phyloP scores from a whole-genome alignment of 2,888 invertebrate species.

The Andrena trimmerana region DNA sequence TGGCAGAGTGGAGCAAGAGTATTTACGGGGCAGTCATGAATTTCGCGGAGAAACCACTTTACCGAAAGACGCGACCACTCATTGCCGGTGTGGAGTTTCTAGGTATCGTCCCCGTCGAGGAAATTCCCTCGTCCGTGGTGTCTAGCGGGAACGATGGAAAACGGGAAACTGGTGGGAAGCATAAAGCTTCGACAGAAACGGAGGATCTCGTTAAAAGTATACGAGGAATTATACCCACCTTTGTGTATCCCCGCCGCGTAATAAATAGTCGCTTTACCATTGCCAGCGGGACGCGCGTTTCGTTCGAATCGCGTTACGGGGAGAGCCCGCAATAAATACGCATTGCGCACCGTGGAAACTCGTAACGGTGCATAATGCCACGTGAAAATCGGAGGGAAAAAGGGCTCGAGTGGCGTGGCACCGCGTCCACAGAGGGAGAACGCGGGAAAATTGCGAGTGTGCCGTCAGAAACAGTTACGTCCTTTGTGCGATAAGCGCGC shows the following conservation, averaged over 20 bases:
- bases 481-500: slow-evolving; percentile 3
- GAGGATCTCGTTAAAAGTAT: slow-evolving; percentile 8
- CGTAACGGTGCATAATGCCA: slow-evolving; percentile 41
- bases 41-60: slow-evolving; percentile 34
- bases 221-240: slow-evolving; percentile 3
- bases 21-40: slow-evolving; percentile 32
- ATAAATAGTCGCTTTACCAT: slow-evolving; percentile 6
- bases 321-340: slow-evolving; percentile 32
- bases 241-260: not conserved
- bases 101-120: not conserved
- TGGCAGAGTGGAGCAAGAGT: slow-evolving; percentile 10
- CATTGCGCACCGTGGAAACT: not conserved
- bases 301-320: slow-evolving; percentile 16
- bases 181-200: not conserved
- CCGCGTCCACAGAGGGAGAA: not conserved
- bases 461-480: slow-evolving; percentile 20
- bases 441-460: slow-evolving; percentile 4
- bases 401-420: not conserved
- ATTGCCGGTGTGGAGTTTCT: slow-evolving; percentile 6
- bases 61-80: not conserved
- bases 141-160: not conserved
- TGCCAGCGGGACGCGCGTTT: slow-evolving; percentile 4
- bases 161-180: not conserved
- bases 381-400: slow-evolving; percentile 7
- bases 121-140: not conserved